These are phyloP conservation scores for Xyrauchen texanus DNA, from an alignment of 2,113 vertebrate species.

Conservation along the genomic window DNA sequence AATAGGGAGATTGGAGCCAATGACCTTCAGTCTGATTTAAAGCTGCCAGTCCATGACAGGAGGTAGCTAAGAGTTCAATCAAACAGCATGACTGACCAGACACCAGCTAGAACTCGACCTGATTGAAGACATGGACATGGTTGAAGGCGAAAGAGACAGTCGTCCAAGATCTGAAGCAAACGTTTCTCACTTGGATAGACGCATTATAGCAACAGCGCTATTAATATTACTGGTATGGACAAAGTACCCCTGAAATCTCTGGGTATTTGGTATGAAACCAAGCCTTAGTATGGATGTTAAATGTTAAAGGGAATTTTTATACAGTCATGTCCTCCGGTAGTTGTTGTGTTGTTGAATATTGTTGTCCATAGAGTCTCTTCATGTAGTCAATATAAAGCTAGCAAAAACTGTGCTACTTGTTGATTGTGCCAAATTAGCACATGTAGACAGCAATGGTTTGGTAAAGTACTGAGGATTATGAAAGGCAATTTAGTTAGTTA, in stretches of 20 bases:
- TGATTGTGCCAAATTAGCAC: constrained; percentile 46
- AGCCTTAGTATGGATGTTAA: constrained; percentile 65
- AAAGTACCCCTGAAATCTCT: background rate
- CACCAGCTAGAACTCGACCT: background rate
- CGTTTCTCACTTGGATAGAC: background rate
- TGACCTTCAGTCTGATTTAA: background rate
- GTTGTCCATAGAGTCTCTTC: constrained; percentile 44
- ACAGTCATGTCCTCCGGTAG: constrained; percentile 49
- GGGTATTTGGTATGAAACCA: constrained; percentile 38
- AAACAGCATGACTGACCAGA: constrained; percentile 36
- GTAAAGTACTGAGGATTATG: background rate
- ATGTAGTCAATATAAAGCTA: constrained; percentile 43
- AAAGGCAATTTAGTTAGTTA: background rate
- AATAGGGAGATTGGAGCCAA: constrained; percentile 55
- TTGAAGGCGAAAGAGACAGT: too few species aligned
- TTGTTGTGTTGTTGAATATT: constrained; percentile 32
- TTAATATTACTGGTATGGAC: background rate
- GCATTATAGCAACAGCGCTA: background rate
- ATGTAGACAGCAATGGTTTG: constrained; percentile 6
- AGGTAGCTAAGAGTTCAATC: background rate
- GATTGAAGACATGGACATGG: too few species aligned
- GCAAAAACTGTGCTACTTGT: constrained; percentile 44
- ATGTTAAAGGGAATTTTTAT: constrained; percentile 47
- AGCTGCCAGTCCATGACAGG: background rate
- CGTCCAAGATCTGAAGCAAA: background rate